Conservation (phyloP, 2,113 vertebrate genomes). For the Nestor notabilis region DNA sequence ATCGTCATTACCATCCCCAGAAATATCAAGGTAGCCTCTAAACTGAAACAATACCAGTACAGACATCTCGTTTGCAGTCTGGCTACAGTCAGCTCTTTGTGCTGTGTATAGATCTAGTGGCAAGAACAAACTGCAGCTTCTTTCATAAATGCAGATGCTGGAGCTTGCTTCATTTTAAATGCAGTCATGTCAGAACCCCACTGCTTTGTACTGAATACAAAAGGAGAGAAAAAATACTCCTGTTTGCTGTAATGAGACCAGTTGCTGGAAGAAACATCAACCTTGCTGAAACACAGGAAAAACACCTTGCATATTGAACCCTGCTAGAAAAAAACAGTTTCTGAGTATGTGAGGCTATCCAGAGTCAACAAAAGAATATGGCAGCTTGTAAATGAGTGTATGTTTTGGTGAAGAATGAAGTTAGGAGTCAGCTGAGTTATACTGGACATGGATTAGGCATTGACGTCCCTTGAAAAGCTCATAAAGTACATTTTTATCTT, state of each 20-base stretch:
- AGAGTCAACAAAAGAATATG: not conserved
- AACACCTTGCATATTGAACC: not conserved
- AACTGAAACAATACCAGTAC: not conserved
- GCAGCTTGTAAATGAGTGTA: not conserved
- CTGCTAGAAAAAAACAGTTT: not conserved
- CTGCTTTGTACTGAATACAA: conserved; percentile 32
- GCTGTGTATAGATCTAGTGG: not conserved
- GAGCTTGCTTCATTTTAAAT: conserved; percentile 43
- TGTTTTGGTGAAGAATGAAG: not conserved
- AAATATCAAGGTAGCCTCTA: not conserved
- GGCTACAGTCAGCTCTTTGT: not conserved
- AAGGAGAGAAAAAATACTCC: not conserved
- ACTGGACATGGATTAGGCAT: not conserved
- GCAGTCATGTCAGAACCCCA: conserved; percentile 34
- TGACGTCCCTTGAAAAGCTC: not conserved
- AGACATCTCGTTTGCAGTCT: not conserved
- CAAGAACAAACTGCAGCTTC: conserved; percentile 39
- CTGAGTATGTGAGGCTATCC: not conserved
- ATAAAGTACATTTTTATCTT: not conserved
- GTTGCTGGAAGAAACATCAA: not conserved
- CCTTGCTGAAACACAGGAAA: not conserved
- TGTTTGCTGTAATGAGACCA: not conserved
- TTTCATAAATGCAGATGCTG: conserved; percentile 51
- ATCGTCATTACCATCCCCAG: not conserved
- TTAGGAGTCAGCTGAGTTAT: not conserved